Conservation (phyloP, 1,140 invertebrate genomes). For the Prorops nasuta region DNA sequence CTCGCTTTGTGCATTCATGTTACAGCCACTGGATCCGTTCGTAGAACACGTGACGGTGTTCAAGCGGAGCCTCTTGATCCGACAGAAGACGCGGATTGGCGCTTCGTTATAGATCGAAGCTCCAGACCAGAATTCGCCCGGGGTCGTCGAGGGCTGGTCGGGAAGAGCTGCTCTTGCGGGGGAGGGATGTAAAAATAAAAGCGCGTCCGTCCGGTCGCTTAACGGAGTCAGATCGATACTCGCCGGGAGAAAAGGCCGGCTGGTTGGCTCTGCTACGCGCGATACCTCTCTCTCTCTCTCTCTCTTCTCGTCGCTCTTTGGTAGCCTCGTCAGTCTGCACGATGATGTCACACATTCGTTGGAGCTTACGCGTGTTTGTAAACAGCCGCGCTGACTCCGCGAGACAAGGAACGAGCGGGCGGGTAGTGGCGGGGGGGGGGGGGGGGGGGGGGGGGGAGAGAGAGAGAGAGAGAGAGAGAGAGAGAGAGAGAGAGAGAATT, state of each 20-base stretch:
- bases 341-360: conserved; percentile 32
- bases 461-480: not conserved
- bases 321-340: too few species aligned
- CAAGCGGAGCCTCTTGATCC: not conserved
- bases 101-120: too few species aligned
- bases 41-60: not conserved
- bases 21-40: not conserved
- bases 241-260: conserved; percentile 11
- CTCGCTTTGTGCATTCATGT: not conserved
- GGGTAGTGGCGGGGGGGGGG: not conserved
- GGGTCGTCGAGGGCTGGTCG: too few species aligned
- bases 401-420: too few species aligned
- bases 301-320: too few species aligned
- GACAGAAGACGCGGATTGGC: not conserved
- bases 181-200: conserved; percentile 26
- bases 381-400: conserved; percentile 25
- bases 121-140: too few species aligned
- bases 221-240: conserved; percentile 25
- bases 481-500: conserved; percentile 4
- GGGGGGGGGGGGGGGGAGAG: conserved; percentile 1
- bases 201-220: conserved; percentile 16
- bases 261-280: too few species aligned
- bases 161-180: too few species aligned
- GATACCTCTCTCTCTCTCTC: too few species aligned
- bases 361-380: conserved; percentile 38